Percentiles rank a stretch among this genome's conserved stretches.
Evolutionary conservation across 2,797 vertebrate species (phyloP).

Genomic region (Echiichthys vipera): DNA sequence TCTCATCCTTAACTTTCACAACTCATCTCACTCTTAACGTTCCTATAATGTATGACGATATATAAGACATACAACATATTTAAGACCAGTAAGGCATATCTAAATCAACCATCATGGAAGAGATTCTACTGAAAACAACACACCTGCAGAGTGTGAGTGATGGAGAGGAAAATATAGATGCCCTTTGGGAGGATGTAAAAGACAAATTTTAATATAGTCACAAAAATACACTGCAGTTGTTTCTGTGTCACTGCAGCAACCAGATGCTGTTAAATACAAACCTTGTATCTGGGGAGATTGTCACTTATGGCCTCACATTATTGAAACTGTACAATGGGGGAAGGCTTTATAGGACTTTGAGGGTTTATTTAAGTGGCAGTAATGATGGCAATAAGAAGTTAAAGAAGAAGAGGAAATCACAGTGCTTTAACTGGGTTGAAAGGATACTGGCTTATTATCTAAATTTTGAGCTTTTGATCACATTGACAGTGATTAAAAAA

Average conservation of each 20-base stretch:
- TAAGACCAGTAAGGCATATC: conserved; percentile 20
- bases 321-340: not conserved
- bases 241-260: conserved; percentile 36
- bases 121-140: conserved; percentile 14
- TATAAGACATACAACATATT: not conserved
- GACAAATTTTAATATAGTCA: conserved; percentile 47
- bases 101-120: conserved; percentile 20
- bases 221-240: conserved; percentile 31
- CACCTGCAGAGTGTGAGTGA: conserved; percentile 28
- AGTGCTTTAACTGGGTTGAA: not conserved
- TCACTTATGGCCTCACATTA: not conserved
- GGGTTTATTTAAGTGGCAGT: not conserved
- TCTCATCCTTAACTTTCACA: conserved; percentile 59
- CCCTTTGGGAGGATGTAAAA: conserved; percentile 47
- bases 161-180: conserved; percentile 14
- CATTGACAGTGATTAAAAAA: not conserved
- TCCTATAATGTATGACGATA: conserved; percentile 10
- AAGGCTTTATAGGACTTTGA: not conserved
- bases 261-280: conserved; percentile 24
- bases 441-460: not conserved
- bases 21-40: conserved; percentile 27
- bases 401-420: not conserved
- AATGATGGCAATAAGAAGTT: not conserved
- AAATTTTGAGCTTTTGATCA: not conserved
- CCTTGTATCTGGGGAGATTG: not conserved